Base-by-base conservation (phyloP, 2,113 vertebrate genomes). In the Nesogale talazaci region DNA sequence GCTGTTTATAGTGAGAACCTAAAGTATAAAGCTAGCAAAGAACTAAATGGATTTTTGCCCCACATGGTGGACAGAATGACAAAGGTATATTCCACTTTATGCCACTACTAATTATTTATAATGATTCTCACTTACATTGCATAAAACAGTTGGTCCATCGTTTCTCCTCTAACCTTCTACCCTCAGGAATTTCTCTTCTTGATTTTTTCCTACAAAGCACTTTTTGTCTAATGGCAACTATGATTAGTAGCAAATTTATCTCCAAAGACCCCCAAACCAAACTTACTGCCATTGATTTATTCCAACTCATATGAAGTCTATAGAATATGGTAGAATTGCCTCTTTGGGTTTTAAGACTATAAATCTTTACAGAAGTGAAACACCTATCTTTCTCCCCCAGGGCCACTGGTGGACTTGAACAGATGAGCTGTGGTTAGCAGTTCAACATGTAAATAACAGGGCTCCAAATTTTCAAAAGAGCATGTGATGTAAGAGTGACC, bases 1-100 rank as follows among this genome's bases (percentile, higher is more conserved):
- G n/a, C 40, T 93, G 65, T 84, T 84, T 61, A 57, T 38, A 57
- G 61, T 93, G 84, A 93, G 78, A 95, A 92, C 87, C 74, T 42
- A 23, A 94, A 92, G 34, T 88, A 4, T 90, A 75, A 91, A 83
- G 92, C 81, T 83, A 95, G n/a, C 76, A 80, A 92, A 86, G 72
- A 91, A 83, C 11, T 83, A 94, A 90, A 40, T 70, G 46, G 69
- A 92, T 88, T 94, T 75, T 77, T 92, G 34, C n/a, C 87, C 70
- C 76, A n/a, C 94, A 90, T n/a, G 29, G 23, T 92, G 76, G 88
- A 11, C 40, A 83, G 34, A 76, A 61, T 94, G 59, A 67, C 79
- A 95, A 86, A 86, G 70, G 29, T 59, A 86, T 36, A 86, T 81
- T 84, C 61, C 9, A 93, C 27, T 95, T 88, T 11, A 70, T 59